phyloP scores from a whole-genome alignment of 2,113 vertebrate genomes.

The Bos taurus region ARS-UCD2.0 NC_037335.1:103566501-103567000 shows the following conservation, averaged over 20 bases:
- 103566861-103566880: not conserved
- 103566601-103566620: not conserved
- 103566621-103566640: not conserved
- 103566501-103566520: not conserved
- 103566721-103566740: not conserved
- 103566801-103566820: not conserved
- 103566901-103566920: rapidly evolving
- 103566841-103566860: constrained; percentile 72
- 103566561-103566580: not conserved
- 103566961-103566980: constrained; percentile 81
- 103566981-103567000: constrained; percentile 82
- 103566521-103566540: not conserved
- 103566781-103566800: not conserved
- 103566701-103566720: not conserved
- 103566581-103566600: not conserved
- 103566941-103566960: not conserved
- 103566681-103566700: not conserved
- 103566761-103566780: not conserved
- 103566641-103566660: not conserved
- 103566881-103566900: not conserved
- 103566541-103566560: rapidly evolving
- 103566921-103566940: rapidly evolving
- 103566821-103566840: not conserved
- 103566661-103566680: not conserved
- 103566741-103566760: no score